These are phyloP conservation scores for Creontiades dilutus DNA, from an alignment of 2,888 invertebrate genomes.

Conservation along the genomic window DNA sequence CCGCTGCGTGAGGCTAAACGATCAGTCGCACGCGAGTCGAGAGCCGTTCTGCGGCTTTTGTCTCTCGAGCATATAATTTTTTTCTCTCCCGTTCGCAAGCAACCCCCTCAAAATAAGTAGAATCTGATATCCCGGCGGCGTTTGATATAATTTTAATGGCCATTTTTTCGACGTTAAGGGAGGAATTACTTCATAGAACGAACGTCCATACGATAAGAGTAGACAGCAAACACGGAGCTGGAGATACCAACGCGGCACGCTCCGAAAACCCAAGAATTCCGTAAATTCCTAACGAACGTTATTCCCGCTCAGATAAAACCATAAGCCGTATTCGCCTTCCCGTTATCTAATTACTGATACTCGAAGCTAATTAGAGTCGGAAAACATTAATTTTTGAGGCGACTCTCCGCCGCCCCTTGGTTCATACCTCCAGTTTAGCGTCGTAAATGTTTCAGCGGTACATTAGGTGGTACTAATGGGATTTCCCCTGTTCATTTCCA, in stretches of 20 bases:
- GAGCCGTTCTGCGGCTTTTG: background rate
- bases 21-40: background rate
- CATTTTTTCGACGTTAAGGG: background rate
- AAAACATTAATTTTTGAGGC: constrained; percentile 34
- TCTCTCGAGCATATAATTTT: background rate
- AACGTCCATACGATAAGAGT: background rate
- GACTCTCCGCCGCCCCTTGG: background rate
- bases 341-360: constrained; percentile 17
- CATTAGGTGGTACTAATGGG: constrained; percentile 33
- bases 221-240: background rate
- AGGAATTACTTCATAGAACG: background rate
- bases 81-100: background rate
- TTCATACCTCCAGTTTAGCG: background rate
- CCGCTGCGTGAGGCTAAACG: constrained; percentile 16
- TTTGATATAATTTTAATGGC: constrained; percentile 15
- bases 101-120: background rate
- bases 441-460: constrained; percentile 6
- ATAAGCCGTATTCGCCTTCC: background rate
- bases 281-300: constrained; percentile 8
- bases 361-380: constrained; percentile 29
- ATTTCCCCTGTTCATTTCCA: background rate
- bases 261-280: background rate
- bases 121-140: background rate
- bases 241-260: background rate
- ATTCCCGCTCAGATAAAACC: background rate